These are phyloP conservation scores for Nymphalis io DNA, from an alignment of 1,140 invertebrate species.

Conservation along the genomic window DNA sequence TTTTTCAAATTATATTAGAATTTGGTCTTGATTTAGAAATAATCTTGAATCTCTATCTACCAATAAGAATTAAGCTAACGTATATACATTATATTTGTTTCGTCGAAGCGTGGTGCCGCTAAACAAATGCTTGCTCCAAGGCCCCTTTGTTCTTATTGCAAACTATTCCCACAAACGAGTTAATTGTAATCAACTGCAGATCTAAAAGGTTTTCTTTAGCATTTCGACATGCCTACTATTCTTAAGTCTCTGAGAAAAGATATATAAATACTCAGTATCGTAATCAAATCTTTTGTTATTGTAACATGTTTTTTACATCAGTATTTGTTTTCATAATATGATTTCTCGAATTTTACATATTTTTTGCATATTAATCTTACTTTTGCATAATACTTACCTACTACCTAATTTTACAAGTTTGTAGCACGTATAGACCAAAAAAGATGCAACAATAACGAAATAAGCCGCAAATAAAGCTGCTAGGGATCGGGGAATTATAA, in stretches of 20 bases:
- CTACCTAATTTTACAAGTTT: background rate
- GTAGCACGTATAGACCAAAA: too few species aligned
- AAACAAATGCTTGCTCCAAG: slow-evolving; percentile 57
- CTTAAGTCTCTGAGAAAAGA: slow-evolving; percentile 46
- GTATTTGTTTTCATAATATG: slow-evolving; percentile 17
- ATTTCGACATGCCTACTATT: slow-evolving; percentile 68
- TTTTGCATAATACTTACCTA: background rate
- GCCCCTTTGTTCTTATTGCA: slow-evolving; percentile 69
- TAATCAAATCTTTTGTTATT: slow-evolving; percentile 36
- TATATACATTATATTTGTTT: slow-evolving; percentile 26
- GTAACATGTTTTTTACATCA: slow-evolving; percentile 14
- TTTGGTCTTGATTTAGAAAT: too few species aligned
- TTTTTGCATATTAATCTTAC: background rate
- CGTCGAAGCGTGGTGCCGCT: slow-evolving; percentile 40
- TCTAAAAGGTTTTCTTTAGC: slow-evolving; percentile 63
- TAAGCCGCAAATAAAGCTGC: background rate
- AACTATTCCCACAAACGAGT: slow-evolving; percentile 71
- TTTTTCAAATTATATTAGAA: too few species aligned
- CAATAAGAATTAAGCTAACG: background rate
- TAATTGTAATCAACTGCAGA: slow-evolving; percentile 67
- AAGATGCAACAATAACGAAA: background rate
- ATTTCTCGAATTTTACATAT: slow-evolving; percentile 20
- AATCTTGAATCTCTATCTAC: background rate
- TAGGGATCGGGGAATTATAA: slow-evolving; percentile 21
- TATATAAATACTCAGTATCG: slow-evolving; percentile 32